These are phyloP conservation scores for Saimiri boliviensis DNA, from an alignment of 2,113 vertebrate species.

Conservation along the genomic window DNA sequence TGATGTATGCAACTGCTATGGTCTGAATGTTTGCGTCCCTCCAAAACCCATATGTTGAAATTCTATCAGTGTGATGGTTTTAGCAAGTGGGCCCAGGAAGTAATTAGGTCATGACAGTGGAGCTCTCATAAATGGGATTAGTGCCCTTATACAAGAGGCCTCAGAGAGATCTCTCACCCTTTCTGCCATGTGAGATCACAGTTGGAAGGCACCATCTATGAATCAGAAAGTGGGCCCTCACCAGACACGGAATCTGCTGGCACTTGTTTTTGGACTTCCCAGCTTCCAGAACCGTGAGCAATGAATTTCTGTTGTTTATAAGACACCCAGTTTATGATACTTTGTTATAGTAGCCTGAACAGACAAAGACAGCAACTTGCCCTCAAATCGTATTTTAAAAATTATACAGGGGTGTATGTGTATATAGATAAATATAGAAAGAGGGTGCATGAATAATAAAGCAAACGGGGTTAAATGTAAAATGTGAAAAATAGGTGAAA, in stretches of 20 bases:
- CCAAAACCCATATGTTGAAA: not conserved
- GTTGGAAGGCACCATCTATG: not conserved
- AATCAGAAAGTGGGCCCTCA: not conserved
- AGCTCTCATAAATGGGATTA: not conserved
- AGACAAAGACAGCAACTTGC: not conserved
- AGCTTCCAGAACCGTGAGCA: not conserved
- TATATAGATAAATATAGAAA: not conserved
- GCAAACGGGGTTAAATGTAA: not conserved
- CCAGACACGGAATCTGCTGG: not conserved
- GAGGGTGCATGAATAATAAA: not conserved
- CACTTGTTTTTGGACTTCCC: not conserved
- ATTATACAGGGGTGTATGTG: not conserved
- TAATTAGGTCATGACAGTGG: not conserved
- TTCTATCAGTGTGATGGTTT: not conserved
- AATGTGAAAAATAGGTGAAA: constrained; percentile 5
- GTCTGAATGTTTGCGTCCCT: not conserved
- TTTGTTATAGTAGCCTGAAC: not conserved
- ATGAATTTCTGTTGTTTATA: not conserved
- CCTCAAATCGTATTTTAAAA: not conserved
- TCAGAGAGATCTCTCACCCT: not conserved
- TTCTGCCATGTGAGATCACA: not conserved
- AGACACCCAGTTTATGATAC: not conserved
- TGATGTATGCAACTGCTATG: not conserved
- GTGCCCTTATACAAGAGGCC: not conserved
- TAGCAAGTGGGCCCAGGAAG: not conserved